phyloP scores from a whole-genome alignment of 2,113 vertebrate genomes.

The Rhinolophus ferrumequinum region DNA sequence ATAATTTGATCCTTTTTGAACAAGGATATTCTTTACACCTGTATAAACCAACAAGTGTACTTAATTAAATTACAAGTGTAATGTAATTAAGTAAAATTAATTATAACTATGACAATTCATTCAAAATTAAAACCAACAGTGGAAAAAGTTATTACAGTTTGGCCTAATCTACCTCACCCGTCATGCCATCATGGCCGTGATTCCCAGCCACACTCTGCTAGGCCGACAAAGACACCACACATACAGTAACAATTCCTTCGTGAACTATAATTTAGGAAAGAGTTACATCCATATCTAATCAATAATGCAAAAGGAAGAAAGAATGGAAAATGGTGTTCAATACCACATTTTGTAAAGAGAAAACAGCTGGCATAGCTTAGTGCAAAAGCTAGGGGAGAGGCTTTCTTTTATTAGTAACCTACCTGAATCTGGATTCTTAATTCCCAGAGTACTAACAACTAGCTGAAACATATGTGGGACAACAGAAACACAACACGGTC shows the following conservation, averaged over 20 bases:
- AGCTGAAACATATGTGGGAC: neutral
- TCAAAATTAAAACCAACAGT: constrained; percentile 29
- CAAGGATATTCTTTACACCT: neutral
- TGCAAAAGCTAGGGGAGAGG: neutral
- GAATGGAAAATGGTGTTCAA: neutral
- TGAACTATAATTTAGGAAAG: neutral
- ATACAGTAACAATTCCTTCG: neutral
- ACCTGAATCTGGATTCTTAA: neutral
- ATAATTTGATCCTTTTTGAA: neutral
- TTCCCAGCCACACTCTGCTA: neutral
- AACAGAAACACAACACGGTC: neutral
- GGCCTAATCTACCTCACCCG: neutral
- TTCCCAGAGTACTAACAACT: neutral
- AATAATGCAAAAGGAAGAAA: constrained; percentile 15
- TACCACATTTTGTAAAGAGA: neutral
- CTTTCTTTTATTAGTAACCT: neutral
- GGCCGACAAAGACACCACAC: neutral
- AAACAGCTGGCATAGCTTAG: neutral
- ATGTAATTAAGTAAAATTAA: neutral
- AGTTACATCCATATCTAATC: neutral
- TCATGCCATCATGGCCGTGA: neutral
- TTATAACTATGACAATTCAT: constrained; percentile 14
- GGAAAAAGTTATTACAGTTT: neutral
- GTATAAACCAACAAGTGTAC: neutral
- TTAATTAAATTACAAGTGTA: no score